Conservation (phyloP, 2,888 invertebrate genomes). For the Conus canariensis region DNA sequence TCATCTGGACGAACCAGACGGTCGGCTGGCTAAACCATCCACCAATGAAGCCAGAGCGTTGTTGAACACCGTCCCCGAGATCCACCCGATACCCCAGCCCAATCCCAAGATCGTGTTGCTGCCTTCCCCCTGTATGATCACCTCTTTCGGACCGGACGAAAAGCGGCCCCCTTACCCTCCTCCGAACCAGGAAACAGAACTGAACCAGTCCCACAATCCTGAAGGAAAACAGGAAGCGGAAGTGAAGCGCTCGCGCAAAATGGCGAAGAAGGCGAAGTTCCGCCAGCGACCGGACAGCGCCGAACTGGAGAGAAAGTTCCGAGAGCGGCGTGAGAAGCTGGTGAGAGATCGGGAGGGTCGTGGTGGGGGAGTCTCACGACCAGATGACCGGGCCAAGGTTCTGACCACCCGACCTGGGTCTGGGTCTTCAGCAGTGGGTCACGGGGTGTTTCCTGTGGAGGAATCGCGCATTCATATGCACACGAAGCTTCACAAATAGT, state of each 20-base stretch:
- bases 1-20: not conserved
- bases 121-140: conserved; percentile 1
- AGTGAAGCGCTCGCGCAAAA: not conserved
- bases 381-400: not conserved
- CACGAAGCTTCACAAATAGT: not conserved
- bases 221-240: not conserved
- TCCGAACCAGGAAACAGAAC: not conserved
- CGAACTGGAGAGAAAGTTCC: not conserved
- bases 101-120: conserved; percentile 13
- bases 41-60: not conserved
- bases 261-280: not conserved
- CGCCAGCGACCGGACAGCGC: conserved; percentile 26
- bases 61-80: not conserved
- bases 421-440: not conserved
- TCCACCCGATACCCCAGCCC: conserved; percentile 13
- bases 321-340: not conserved
- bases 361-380: not conserved
- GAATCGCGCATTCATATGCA: conserved; percentile 2
- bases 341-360: not conserved
- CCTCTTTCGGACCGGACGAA: not conserved
- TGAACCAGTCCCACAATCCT: not conserved
- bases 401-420: not conserved
- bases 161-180: not conserved
- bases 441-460: not conserved
- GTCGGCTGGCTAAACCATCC: not conserved